These are phyloP conservation scores for Cryptocephalus primarius DNA, from an alignment of 2,888 invertebrate species.

Conservation along the genomic window DNA sequence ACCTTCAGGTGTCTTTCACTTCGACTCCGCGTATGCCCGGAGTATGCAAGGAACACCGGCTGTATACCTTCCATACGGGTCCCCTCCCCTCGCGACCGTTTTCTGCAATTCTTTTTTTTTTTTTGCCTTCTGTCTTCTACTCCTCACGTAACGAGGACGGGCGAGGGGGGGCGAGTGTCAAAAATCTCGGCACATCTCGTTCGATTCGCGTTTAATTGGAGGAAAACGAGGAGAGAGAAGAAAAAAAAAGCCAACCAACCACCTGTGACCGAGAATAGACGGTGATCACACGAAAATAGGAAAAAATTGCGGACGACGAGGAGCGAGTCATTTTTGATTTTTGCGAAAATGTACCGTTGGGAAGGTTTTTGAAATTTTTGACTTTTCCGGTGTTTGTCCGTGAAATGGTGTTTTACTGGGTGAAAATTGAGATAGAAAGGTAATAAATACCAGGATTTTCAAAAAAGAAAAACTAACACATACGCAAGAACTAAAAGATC, in stretches of 20 bases:
- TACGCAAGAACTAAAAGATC: no score
- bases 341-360: no score
- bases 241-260: background rate
- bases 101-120: background rate
- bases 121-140: conserved; percentile 2
- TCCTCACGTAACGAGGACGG: background rate
- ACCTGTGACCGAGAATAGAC: no score
- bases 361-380: no score
- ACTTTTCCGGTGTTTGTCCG: no score
- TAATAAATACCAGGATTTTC: no score
- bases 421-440: no score
- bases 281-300: no score
- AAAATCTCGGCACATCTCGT: background rate
- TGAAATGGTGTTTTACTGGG: no score
- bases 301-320: no score
- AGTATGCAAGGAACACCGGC: conserved; percentile 14
- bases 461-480: no score
- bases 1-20: conserved; percentile 32
- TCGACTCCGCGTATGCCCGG: conserved; percentile 24
- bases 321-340: no score
- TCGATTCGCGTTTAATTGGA: background rate
- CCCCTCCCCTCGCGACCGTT: conserved; percentile 9
- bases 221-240: background rate
- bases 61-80: conserved; percentile 8
- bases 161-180: background rate